A percentile compares a stretch with the other conserved stretches of the same genome.
Conservation (phyloP, 2,797 vertebrate species). For the Argyrosomus regius region DNA sequence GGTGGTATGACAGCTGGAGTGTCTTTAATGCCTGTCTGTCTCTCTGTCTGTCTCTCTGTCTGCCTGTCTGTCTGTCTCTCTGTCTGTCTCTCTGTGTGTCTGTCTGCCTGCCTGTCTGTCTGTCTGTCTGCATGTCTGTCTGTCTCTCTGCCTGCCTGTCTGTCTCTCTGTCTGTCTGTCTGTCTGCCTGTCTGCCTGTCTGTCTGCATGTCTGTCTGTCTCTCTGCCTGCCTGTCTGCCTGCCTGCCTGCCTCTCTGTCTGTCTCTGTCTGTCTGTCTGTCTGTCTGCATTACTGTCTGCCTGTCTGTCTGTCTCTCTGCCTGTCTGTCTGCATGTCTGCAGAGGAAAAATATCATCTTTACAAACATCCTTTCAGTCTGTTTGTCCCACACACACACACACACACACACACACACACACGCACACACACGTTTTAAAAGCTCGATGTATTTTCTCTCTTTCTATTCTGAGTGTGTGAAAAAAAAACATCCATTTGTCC, state of each 20-base stretch:
- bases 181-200: not conserved
- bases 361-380: constrained; percentile 41
- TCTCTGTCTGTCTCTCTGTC: no score
- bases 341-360: constrained; percentile 30
- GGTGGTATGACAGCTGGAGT: no score
- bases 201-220: not conserved
- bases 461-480: constrained; percentile 74
- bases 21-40: no score
- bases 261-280: not conserved
- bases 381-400: not conserved
- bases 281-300: not conserved
- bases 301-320: not conserved
- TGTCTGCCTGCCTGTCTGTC: not conserved
- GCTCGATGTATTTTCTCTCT: constrained; percentile 64
- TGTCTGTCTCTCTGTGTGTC: no score
- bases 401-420: constrained; percentile 6
- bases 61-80: not conserved
- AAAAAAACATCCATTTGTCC: constrained; percentile 76
- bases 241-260: no score
- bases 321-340: not conserved
- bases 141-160: not conserved
- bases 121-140: not conserved
- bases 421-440: constrained; percentile 47
- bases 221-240: not conserved
- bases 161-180: not conserved